Base-by-base conservation (phyloP, 2,888 invertebrate genomes). In the Tineola bisselliella region DNA sequence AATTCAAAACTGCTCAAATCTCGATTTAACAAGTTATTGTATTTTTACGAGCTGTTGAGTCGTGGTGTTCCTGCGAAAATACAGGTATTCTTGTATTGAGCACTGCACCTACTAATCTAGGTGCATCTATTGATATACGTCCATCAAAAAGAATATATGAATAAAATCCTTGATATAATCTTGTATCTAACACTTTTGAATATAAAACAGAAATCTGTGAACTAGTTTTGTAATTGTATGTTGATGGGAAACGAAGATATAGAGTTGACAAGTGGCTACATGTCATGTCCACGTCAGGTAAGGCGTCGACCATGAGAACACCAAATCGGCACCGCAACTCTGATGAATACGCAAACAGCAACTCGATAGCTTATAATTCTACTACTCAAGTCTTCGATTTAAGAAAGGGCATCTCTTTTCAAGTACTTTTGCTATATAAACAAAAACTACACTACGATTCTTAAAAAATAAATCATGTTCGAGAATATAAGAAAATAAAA, bases 311-410 rank as follows among this genome's bases (percentile, higher is more conserved):
- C 61, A 33, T 59, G 60, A 61, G 54, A 43, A 44, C 44, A 58
- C 62, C 63, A 52, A 60, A 61, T 44, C 61, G 54, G 48, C 48
- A n/a, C 48, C 48, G 48, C 48, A 57, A 62, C 61, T 54, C 57
- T 17, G 56, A 61, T 63, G 62, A 63, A 63, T 61, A 58, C 62
- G 61, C 60, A 63, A 63, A 62, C 62, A 62, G 61, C 61, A 31
- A 44, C 43, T 60, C 38, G 61, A n/a, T 56, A 10, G 30, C 8
- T 58, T n/a, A 57, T 43, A 52, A 38, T 48, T 44, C 48, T 30
- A 52, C 15, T 31, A 12, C n/a, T 30, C 48, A 31, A 33, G 43
- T 15, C 38, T 62, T 62, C 56, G 19, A 57, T 61, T 44, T 33
- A 44, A 59, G 43, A 33, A 54, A 43, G 59, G 44, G n/a, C n/a